Base-by-base conservation (phyloP, 2,113 vertebrate genomes). In the Cacatua alba region DNA sequence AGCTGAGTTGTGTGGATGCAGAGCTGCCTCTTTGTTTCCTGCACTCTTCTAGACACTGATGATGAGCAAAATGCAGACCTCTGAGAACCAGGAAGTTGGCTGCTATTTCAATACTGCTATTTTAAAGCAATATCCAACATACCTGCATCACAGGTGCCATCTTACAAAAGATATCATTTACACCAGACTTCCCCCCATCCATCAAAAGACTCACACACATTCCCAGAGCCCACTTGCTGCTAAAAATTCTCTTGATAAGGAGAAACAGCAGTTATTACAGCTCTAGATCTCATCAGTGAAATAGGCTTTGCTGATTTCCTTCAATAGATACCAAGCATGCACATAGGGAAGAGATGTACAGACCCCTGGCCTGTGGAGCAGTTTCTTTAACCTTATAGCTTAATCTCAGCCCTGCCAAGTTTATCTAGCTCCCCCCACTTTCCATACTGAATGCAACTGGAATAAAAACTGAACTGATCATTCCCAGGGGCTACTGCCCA, bases 51-150 rank as follows among this genome's bases (percentile, higher is more conserved):
- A 63, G 63, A 39, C 9, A 21, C 11, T 9, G 53, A 62, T 65
- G 28, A 65, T 24, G 29, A 63, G 60, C 31, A 68, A 71, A 93
- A 41, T 57, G 41, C 74, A 65, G 51, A 60, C 11, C 39, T 76
- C 31, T 46, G 43, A 82, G 44, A n/a, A 59, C 8, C 24, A 0
- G 0, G 26, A 76, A 51, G 11, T 6, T 2, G 2, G 19, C 23
- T 88, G n/a, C 57, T 82, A 3, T 76, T 79, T 64, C 75, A 29
- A 2, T 31, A n/a, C 25, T 43, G 37, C 16, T 2, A 6, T 59
- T 78, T 95, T 62, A 63, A 85, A 90, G 29, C 26, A 52, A 39
- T 43, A 65, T 6, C 14, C 29, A 64, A 57, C 4, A 31, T 13
- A 51, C 7, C 57, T 92, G 65, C 44, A 49, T 11, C 37, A 75